Percentiles rank a stretch among this genome's conserved stretches.
Conservation (phyloP, 2,888 invertebrate species). For the Catocala sponsa region DNA sequence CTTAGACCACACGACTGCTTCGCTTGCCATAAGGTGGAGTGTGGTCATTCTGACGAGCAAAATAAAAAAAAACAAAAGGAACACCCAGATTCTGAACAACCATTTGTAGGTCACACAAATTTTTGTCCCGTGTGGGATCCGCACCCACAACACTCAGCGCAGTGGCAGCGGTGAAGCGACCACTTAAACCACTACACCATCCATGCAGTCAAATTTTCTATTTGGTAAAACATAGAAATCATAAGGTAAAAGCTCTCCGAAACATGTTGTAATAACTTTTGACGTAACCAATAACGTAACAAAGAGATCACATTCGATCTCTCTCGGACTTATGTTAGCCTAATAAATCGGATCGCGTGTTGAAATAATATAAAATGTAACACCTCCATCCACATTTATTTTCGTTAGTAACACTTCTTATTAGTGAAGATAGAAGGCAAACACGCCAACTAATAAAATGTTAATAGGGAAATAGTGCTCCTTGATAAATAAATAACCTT, state of each 20-base stretch:
- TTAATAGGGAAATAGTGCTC: conserved; percentile 73
- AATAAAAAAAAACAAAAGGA: too few species aligned
- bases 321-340: conserved; percentile 29
- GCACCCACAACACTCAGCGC: too few species aligned
- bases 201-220: too few species aligned
- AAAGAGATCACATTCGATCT: conserved; percentile 41
- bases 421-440: conserved; percentile 73
- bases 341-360: conserved; percentile 74
- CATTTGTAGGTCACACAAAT: too few species aligned
- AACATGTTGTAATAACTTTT: background rate
- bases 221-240: too few species aligned
- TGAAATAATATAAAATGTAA: conserved; percentile 79
- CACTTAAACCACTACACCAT: too few species aligned
- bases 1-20: too few species aligned
- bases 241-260: background rate
- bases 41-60: too few species aligned
- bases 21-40: too few species aligned
- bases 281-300: conserved; percentile 23
- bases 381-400: conserved; percentile 79
- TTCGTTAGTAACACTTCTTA: conserved; percentile 78
- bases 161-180: too few species aligned
- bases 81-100: too few species aligned
- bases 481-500: conserved; percentile 63
- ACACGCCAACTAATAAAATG: conserved; percentile 77
- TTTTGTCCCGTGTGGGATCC: too few species aligned